phyloP scores from a whole-genome alignment of 2,113 vertebrate genomes.

The Empidonax alnorum region DNA sequence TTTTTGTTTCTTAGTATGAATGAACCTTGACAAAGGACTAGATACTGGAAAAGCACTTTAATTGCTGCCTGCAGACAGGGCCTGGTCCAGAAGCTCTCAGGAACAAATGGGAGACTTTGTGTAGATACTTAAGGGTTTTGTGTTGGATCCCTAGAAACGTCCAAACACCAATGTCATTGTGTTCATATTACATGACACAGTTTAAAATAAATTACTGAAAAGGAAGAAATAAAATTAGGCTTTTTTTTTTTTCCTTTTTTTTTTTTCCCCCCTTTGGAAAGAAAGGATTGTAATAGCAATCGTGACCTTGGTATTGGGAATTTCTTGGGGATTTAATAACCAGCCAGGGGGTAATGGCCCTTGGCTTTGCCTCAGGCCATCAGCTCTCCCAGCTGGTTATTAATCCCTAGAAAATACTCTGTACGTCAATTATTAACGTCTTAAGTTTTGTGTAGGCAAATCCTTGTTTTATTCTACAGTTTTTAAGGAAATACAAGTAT shows the following conservation, averaged over 20 bases:
- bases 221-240: background rate
- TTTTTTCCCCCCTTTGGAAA: background rate
- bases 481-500: background rate
- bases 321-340: constrained; percentile 70
- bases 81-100: background rate
- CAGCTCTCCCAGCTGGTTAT: constrained; percentile 62
- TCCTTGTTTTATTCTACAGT: background rate
- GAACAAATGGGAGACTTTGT: background rate
- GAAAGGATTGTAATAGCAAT: background rate
- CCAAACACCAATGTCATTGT: background rate
- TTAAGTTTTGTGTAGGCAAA: constrained; percentile 7
- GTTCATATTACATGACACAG: background rate
- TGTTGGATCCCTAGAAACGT: background rate
- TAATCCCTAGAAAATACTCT: constrained; percentile 60
- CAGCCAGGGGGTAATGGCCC: constrained; percentile 62
- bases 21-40: background rate
- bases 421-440: constrained; percentile 57
- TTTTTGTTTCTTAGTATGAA: background rate
- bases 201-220: background rate
- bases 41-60: background rate
- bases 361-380: constrained; percentile 62
- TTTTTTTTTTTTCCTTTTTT: background rate
- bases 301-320: background rate
- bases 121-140: background rate
- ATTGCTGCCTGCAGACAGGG: background rate